Evolutionary conservation across 1,140 invertebrate species (phyloP).

Genomic region (Bombyx mandarina): DNA sequence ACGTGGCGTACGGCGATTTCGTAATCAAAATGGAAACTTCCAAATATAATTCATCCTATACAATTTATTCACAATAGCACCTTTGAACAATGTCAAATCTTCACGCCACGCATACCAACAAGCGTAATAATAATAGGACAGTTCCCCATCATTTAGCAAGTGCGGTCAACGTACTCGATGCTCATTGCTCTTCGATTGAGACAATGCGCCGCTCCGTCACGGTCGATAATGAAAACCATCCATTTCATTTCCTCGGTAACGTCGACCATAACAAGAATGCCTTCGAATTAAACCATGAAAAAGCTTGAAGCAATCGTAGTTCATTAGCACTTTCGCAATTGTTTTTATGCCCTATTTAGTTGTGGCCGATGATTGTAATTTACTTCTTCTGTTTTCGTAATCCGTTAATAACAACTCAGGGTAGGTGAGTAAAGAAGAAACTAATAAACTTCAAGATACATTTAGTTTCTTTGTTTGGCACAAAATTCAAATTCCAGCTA

Average conservation of each 20-base stretch:
- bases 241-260: constrained; percentile 36
- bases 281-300: constrained; percentile 28
- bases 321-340: constrained; percentile 54
- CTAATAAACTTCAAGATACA: no score
- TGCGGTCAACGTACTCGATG: constrained; percentile 55
- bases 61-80: constrained; percentile 5
- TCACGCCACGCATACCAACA: constrained; percentile 14
- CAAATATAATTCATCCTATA: constrained; percentile 1
- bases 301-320: constrained; percentile 25
- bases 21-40: background rate
- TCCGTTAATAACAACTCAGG: no score
- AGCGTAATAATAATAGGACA: constrained; percentile 16
- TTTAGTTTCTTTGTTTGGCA: no score
- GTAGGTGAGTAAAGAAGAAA: no score
- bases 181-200: constrained; percentile 58
- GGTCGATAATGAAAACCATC: constrained; percentile 30
- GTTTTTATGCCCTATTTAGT: constrained; percentile 48
- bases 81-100: constrained; percentile 10
- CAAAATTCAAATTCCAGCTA: no score
- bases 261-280: constrained; percentile 39
- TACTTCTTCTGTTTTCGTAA: no score
- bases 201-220: constrained; percentile 48
- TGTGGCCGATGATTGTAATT: constrained; percentile 29
- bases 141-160: constrained; percentile 51
- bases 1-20: no score